Evolutionary conservation across 1,140 invertebrate species (phyloP), one percentile per base, ranked within the genome.

Genomic region (Drusus annulatus): DNA sequence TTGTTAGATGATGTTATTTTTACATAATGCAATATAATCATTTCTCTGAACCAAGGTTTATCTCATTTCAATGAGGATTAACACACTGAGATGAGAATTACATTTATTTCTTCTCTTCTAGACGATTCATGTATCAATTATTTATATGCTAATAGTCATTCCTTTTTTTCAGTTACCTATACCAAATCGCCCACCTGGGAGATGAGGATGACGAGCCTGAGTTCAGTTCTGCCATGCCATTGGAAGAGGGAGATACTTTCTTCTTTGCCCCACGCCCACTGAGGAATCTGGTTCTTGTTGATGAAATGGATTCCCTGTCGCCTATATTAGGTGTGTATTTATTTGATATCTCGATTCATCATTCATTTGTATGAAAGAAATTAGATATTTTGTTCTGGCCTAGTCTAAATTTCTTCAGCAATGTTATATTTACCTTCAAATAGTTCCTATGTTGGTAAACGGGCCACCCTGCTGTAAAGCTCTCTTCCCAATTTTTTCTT

Each of bases 191-290:
- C 16, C 97, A 99, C 89, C 91, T 99, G 81, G 99, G 98, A 36
- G 99, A 99, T 91, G 98, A 99, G 87, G 98, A 99, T 89, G 98
- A 99, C 89, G 98, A 99, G 85, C 97, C 98, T 4, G 98, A 99
- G 88, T 99, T 99, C 86, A 99, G 97, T 88, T 99, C 98, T 60
- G 97, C 96, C 13, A 99, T 99, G 95, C 98, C 98, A 3, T 87
- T 99, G 51, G 98, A 99, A 88, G 98, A 99, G 88, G 98, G 98
- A 5, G 98, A 99, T 84, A 99, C 98, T 3, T 99, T 99, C 88
- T 99, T 99, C 91, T 99, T 99, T 91, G 97, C 97, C 7, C 98
- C 98, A 16, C 91, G 98, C 85, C 92, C 95, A 3, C 90, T 99
- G 0, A 94, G 98, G 85, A 99, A 99, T 93, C 92, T 99, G 7